Evolutionary conservation across 1,140 invertebrate species (phyloP).

Genomic region (Drosophila grimshawi): DNA sequence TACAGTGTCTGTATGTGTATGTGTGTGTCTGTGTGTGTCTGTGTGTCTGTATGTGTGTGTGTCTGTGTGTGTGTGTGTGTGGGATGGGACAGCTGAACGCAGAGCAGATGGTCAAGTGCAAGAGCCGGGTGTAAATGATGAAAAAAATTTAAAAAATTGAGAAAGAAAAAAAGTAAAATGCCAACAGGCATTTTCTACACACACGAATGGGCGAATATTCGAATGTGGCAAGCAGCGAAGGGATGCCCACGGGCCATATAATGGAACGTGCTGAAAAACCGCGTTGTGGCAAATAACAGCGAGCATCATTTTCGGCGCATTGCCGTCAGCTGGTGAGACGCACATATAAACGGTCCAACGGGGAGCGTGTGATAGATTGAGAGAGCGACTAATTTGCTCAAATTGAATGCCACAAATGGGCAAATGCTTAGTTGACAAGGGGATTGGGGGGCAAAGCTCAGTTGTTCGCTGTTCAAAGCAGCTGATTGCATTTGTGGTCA

Average conservation of each 20-base stretch:
- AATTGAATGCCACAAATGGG: constrained; percentile 7
- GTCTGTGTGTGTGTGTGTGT: background rate
- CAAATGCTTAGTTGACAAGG: background rate
- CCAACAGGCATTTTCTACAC: constrained; percentile 50
- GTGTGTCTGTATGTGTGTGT: background rate
- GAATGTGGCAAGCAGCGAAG: constrained; percentile 6
- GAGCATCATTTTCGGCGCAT: constrained; percentile 36
- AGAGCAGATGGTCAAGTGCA: constrained; percentile 9
- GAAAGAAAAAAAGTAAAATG: constrained; percentile 33
- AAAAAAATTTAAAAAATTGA: constrained; percentile 11
- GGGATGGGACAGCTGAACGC: background rate
- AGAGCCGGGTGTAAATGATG: background rate
- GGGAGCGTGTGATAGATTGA: too few species aligned
- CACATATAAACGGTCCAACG: constrained; percentile 22
- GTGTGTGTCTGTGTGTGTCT: constrained; percentile 6
- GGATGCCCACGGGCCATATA: constrained; percentile 9
- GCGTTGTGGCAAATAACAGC: constrained; percentile 52
- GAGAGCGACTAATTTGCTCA: constrained; percentile 18
- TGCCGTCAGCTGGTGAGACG: constrained; percentile 17
- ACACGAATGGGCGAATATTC: constrained; percentile 16
- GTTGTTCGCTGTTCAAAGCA: background rate
- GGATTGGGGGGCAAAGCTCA: too few species aligned
- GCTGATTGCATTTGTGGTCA: constrained; percentile 32
- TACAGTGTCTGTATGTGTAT: constrained; percentile 22
- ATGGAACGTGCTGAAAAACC: constrained; percentile 71